A percentile compares a stretch with the other conserved stretches of the same genome.
These are phyloP conservation scores for Trachythela sp. DNA, from an alignment of 64 coral and sea anemone genomes.

Conservation along the genomic window DNA sequence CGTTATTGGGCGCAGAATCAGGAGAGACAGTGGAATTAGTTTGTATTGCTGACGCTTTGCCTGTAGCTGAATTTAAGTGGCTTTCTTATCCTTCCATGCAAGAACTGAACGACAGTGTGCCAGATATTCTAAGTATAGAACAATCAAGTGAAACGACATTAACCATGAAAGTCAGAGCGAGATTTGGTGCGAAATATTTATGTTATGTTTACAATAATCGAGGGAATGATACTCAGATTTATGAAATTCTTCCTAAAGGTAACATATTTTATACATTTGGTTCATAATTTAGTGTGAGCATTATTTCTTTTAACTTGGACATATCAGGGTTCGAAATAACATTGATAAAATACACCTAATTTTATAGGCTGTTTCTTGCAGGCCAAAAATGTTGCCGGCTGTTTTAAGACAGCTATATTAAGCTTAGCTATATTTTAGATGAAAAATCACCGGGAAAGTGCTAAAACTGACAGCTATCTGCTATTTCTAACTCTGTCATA, in stretches of 20 bases:
- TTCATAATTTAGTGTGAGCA: too few species aligned
- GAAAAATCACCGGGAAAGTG: too few species aligned
- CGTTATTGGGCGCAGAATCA: neutral
- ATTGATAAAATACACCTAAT: too few species aligned
- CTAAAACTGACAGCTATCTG: too few species aligned
- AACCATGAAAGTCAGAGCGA: neutral
- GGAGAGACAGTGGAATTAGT: neutral
- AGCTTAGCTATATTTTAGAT: too few species aligned
- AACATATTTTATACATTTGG: neutral
- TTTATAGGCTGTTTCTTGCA: too few species aligned
- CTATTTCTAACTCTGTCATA: too few species aligned
- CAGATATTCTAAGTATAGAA: neutral
- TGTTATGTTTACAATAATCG: conserved; percentile 1
- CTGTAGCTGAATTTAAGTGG: neutral
- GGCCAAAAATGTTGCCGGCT: too few species aligned
- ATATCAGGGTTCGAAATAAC: too few species aligned
- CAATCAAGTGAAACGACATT: neutral
- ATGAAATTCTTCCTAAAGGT: conserved; percentile 22
- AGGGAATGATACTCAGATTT: neutral
- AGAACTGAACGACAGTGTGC: neutral
- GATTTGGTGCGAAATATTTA: conserved; percentile 4
- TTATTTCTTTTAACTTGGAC: too few species aligned
- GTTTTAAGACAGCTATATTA: too few species aligned
- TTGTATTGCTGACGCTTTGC: neutral
- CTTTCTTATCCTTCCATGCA: neutral